Base-by-base conservation (phyloP, 1,140 invertebrate genomes). In the Tetramorium parvispinum region DNA sequence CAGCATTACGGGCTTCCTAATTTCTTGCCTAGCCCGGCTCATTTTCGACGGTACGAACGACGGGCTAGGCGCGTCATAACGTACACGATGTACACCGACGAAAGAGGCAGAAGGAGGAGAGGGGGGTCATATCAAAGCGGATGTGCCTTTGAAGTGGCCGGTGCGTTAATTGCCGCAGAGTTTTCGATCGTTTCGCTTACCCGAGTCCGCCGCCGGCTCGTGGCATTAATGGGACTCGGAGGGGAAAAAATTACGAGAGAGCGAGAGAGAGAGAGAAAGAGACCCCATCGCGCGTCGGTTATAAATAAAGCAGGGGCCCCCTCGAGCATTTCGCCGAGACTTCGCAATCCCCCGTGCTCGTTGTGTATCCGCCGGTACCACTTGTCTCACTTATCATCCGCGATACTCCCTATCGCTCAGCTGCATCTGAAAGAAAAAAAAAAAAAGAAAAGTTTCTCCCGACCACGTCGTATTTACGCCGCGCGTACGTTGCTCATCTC, bases 1-100 rank as follows among this genome's bases (percentile, higher is more conserved):
- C 88, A 85, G 91, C 91, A 93, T 91, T 78, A 92, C 90, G 89
- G 92, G 91, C 89, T 77, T 76, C 65, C 78, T 70, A 76, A 81
- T 86, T 49, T 70, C 32, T 68, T 32, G 55, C 63, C 59, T 27
- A 21, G 40, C 49, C 65, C 85, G 71, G 53, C 55, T 63, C 46
- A 10, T 79, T 66, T 86, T 79, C 27, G 66, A 24, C 40, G 75
- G 40, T 11, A 40, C 49, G 51, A 32, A 43, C 1, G 70, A n/a
- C 32, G 40, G 40, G 40, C 40, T 4, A 43, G n/a, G 46, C 6
- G 40, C 59, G 55, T 46, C 24, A 40, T 46, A 53, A 63, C 24
- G 21, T 65, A 13, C 53, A 10, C 53, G 10, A 40, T 13, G 46
- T 55, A 55, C 32, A 32, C 21, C 5, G 37, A 66, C 10, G 21